Conservation (phyloP, 2,797 vertebrate genomes). For the Poeciliopsis infans region DNA sequence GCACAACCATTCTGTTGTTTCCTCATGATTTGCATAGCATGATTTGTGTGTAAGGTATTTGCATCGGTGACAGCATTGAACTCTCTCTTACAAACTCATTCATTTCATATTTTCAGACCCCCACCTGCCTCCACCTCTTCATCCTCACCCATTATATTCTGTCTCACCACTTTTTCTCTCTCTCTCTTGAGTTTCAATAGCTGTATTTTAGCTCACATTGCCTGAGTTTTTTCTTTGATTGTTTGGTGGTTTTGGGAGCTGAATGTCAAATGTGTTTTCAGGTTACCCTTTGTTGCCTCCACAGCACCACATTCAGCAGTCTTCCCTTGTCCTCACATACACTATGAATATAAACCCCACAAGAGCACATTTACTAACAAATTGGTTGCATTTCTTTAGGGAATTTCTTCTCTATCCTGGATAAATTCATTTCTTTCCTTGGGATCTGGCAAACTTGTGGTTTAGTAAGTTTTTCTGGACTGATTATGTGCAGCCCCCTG, state of each 20-base stretch:
- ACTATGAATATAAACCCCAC: constrained; percentile 12
- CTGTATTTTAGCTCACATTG: constrained; percentile 17
- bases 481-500: constrained; percentile 4
- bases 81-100: constrained; percentile 36
- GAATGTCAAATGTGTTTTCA: constrained; percentile 56
- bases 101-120: constrained; percentile 49
- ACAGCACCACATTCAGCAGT: constrained; percentile 10
- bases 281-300: constrained; percentile 29
- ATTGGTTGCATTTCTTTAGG: constrained; percentile 48
- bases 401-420: constrained; percentile 35
- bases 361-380: constrained; percentile 16
- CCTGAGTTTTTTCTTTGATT: constrained; percentile 26
- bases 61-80: constrained; percentile 48
- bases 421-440: constrained; percentile 34
- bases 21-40: constrained; percentile 33
- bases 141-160: constrained; percentile 32
- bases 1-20: constrained; percentile 27
- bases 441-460: constrained; percentile 58
- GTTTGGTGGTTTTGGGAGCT: constrained; percentile 20
- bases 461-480: constrained; percentile 35
- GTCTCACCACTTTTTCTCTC: constrained; percentile 35
- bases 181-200: constrained; percentile 41
- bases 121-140: constrained; percentile 7
- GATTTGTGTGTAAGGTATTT: constrained; percentile 46
- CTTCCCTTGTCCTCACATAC: constrained; percentile 26